Percentiles rank a stretch among this genome's conserved stretches.
These are phyloP conservation scores for Desmodus rotundus DNA, from an alignment of 2,113 vertebrate genomes.

Conservation along the genomic window DNA sequence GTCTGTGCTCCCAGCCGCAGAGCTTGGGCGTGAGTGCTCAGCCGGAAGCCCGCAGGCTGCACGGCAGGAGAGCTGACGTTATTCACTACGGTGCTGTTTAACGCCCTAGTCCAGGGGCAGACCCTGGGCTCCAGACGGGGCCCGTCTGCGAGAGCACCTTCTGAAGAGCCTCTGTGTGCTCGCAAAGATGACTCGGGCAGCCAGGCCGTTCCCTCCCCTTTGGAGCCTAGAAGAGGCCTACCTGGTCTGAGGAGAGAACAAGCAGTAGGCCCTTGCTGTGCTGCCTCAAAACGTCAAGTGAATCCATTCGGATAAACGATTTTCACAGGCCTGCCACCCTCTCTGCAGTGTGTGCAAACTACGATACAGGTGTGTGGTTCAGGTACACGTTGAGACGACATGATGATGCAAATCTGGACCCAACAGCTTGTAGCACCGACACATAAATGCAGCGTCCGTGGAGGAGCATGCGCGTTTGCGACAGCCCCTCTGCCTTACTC, in stretches of 20 bases:
- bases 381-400: fast-evolving
- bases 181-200: background rate
- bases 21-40: slow-evolving; percentile 43
- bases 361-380: fast-evolving
- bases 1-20: background rate
- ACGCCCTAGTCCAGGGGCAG: background rate
- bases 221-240: background rate
- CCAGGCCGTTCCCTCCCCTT: background rate
- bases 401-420: fast-evolving
- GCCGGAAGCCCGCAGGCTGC: background rate
- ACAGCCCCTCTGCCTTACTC: background rate
- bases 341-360: background rate
- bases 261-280: background rate
- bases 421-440: fast-evolving
- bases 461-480: fast-evolving
- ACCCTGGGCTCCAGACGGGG: slow-evolving; percentile 15
- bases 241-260: background rate
- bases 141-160: background rate
- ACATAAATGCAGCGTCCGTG: fast-evolving
- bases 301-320: background rate
- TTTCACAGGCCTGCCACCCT: background rate
- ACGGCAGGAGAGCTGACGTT: background rate
- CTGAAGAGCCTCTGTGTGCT: background rate
- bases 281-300: background rate
- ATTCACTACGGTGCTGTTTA: slow-evolving; percentile 48